Base-by-base conservation (phyloP, 2,797 vertebrate genomes). In the Dallia pectoralis region DNA sequence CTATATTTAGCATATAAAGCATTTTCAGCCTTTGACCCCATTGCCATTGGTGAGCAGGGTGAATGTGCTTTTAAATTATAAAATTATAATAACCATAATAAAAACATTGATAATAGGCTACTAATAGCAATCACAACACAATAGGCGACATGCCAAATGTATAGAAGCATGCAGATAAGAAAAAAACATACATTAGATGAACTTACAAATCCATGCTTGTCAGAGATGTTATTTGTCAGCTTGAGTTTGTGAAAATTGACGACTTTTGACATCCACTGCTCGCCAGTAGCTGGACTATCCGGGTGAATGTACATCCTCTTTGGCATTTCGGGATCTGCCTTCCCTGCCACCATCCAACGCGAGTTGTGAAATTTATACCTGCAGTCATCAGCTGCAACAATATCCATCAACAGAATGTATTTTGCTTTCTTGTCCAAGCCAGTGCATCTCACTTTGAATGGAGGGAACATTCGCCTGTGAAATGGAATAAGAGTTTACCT, bases 161-260 rank as follows among this genome's bases (percentile, higher is more conserved):
- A 30, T 29, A 30, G 4, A 69, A 66, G 19, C 56, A 70, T 78
- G 68, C 80, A 83, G 88, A 89, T 89, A 90, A 86, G 75, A 89
- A 89, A 90, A 82, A 75, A 86, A 91, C 85, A 89, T 89, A 91
- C 86, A 90, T 88, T 89, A 88, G 84, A 89, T 66, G 84, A 88
- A 98, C 97, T 98, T 95, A 99, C 97, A 96, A 98, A 99, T 94
- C 97, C 97, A 56, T 99, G 97, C 90, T 99, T 99, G 92, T 98
- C 97, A 72, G 97, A 98, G 87, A 98, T 98, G 91, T 99, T 99
- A 81, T 99, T 99, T 62, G 97, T 99, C 89, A 99, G 94, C 92
- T 99, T 99, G 89, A 99, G 95, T 90, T 99, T 99, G 94, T 98
- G 97, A 89, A 99, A 99, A 87, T 97, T 98, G 88, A 98, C 97